These are phyloP conservation scores for Phrynosoma platyrhinos DNA, from an alignment of 2,113 vertebrate genomes.

Conservation along the genomic window DNA sequence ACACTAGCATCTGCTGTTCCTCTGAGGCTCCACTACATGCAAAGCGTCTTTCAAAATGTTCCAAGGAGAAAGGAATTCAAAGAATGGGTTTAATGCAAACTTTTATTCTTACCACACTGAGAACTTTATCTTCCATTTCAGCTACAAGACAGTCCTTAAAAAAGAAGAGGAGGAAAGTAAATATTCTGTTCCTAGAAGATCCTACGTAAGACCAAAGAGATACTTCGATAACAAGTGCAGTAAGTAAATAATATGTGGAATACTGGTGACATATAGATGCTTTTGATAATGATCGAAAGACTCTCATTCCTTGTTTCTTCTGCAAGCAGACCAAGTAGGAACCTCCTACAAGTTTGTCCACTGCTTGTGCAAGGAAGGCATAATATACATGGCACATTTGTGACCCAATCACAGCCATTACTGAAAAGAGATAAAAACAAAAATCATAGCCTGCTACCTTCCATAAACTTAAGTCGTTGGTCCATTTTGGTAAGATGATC, in stretches of 20 bases:
- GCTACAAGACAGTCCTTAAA: conserved; percentile 91
- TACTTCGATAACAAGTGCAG: neutral
- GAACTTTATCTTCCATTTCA: conserved; percentile 98
- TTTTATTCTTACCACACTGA: conserved; percentile 89
- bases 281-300: neutral
- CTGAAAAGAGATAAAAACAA: conserved; percentile 41
- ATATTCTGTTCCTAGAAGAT: conserved; percentile 8
- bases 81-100: conserved; percentile 48
- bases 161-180: conserved; percentile 33
- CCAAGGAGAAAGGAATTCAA: neutral
- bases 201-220: neutral
- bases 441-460: neutral
- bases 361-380: neutral
- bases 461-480: neutral
- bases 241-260: conserved; percentile 17
- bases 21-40: neutral
- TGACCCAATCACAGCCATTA: conserved; percentile 44
- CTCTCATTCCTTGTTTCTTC: neutral
- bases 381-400: neutral
- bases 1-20: neutral
- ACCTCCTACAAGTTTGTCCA: neutral
- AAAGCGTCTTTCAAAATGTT: neutral
- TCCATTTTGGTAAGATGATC: neutral
- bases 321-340: neutral
- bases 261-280: neutral